Conservation (phyloP, 2,888 invertebrate genomes). For the Erebia palarica region DNA sequence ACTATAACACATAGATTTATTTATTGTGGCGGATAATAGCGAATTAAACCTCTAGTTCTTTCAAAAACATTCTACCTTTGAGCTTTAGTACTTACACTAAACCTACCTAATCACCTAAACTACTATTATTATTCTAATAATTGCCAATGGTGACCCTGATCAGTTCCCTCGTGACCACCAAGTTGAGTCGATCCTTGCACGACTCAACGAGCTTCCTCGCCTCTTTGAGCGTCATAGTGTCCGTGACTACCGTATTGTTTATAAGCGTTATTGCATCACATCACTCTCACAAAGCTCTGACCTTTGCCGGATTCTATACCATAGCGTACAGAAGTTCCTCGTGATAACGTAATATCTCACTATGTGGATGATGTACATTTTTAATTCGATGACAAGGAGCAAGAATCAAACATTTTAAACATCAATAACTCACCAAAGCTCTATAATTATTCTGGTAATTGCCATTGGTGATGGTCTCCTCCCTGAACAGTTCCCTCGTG, state of each 20-base stretch:
- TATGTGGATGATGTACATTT: too few relatives aligned
- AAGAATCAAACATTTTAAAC: too few relatives aligned
- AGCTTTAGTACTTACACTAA: too few relatives aligned
- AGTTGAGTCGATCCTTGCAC: conserved; percentile 94
- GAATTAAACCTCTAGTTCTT: too few relatives aligned
- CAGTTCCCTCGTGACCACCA: conserved; percentile 90
- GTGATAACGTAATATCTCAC: too few relatives aligned
- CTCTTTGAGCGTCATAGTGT: conserved; percentile 96
- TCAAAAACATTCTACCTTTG: too few relatives aligned
- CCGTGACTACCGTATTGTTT: conserved; percentile 88
- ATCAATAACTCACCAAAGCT: conserved; percentile 63
- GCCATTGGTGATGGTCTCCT: conserved; percentile 77
- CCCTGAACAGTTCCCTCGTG: conserved; percentile 86
- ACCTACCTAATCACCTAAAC: conserved; percentile 64
- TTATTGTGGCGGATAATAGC: too few relatives aligned
- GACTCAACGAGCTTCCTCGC: conserved; percentile 97
- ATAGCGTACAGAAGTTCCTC: too few relatives aligned
- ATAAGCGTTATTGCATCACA: conserved; percentile 89
- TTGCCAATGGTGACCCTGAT: conserved; percentile 79
- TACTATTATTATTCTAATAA: conserved; percentile 79
- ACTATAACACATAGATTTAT: too few relatives aligned
- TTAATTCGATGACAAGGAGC: too few relatives aligned
- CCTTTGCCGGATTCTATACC: conserved; percentile 84
- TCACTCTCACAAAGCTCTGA: conserved; percentile 95
- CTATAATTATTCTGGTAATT: conserved; percentile 80